Percentiles rank a stretch among this genome's conserved stretches.
phyloP scores from a whole-genome alignment of 2,113 vertebrate genomes.

The Alligator mississippiensis region DNA sequence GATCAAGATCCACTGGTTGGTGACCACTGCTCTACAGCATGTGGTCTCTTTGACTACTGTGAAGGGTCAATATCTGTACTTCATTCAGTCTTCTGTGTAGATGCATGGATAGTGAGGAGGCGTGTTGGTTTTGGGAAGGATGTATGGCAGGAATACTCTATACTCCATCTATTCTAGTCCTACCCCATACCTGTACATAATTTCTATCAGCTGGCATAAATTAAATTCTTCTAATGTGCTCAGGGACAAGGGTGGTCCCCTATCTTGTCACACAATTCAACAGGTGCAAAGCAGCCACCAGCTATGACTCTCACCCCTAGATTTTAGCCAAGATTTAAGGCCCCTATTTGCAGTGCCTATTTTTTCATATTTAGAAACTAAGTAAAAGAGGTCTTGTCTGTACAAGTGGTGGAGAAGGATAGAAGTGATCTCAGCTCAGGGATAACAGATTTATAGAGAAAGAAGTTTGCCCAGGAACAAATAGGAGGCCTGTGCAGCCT shows the following conservation, averaged over 20 bases:
- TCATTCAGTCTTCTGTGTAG: neutral
- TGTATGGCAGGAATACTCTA: neutral
- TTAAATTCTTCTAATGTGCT: neutral
- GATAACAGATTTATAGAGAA: neutral
- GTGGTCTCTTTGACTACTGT: too few relatives aligned
- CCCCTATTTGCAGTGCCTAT: neutral
- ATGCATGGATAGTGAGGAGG: neutral
- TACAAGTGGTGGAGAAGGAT: neutral
- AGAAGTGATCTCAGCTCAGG: neutral
- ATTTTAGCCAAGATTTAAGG: neutral
- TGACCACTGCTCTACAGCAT: too few relatives aligned
- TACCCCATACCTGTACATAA: neutral
- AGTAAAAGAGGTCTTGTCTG: neutral
- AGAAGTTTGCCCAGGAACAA: neutral
- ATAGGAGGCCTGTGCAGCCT: neutral
- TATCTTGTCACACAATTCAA: neutral
- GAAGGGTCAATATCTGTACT: too few relatives aligned
- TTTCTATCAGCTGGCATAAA: neutral
- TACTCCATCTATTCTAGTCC: neutral
- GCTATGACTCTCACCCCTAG: neutral
- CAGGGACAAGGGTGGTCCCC: neutral
- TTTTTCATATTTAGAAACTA: neutral
- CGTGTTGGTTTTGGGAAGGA: neutral
- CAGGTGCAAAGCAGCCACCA: neutral
- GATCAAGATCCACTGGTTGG: too few relatives aligned